Base-by-base conservation (phyloP, 2,888 invertebrate species). In the Platerodrilus igneus region DNA sequence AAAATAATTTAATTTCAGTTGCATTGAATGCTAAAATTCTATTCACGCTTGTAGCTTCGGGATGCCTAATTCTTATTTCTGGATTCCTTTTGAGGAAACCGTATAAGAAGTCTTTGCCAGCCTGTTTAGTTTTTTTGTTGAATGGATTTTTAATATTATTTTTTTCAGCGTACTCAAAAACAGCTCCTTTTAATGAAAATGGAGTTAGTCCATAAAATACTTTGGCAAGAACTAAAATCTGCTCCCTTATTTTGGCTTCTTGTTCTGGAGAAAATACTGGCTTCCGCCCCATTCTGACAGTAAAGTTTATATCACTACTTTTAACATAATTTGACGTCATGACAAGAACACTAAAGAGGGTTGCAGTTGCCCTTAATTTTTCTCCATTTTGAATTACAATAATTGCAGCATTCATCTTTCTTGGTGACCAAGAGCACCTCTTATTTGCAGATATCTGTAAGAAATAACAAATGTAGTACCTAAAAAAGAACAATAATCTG, bases 41-140 rank as follows among this genome's bases (percentile, higher is more conserved):
- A 15, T 37, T 36, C 11, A 37, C n/a, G 10, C 35, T 40, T n/a
- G 34, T 35, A 8, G 15, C 19, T 23, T 34, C 29, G 9, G 31
- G 36, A 14, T 41, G 34, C 8, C 37, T 25, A 8, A 41, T 15
- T 27, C 10, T 27, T 31, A 41, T 27, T 20, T 41, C 18, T 10
- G 35, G 40, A 50, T 53, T 49, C 40, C 56, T 45, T 36, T 48
- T 47, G 11, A 56, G 21, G 37, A 57, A 59, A 18, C 52, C 51
- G 2, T 53, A 33, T 10, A 58, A 23, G 58, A 56, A 59, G 28
- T 54, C 56, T 28, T 52, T 51, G 3, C 57, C 56, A n/a, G 57
- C 57, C 13, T 48, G 37, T 41, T 33, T 37, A 10, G 43, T 48
- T 3, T 48, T 45, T 10, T 22, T 32, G 32, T 54, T 55, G 29